Evolutionary conservation across 2,888 invertebrate species (phyloP).

Genomic region (Pediacus dermestoides): DNA sequence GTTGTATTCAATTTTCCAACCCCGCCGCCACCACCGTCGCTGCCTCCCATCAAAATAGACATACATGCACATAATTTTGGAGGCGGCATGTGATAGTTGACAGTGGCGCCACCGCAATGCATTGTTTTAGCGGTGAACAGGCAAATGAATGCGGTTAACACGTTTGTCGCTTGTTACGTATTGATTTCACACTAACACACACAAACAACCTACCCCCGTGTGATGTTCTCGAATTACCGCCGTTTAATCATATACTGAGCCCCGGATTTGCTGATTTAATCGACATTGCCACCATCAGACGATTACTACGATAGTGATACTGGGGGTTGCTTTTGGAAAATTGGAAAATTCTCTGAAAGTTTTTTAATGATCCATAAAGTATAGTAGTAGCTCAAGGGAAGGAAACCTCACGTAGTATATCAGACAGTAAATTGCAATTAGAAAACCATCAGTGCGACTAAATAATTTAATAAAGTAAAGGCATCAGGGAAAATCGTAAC

Average conservation of each 20-base stretch:
- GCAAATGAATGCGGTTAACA: constrained; percentile 53
- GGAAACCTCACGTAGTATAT: no score
- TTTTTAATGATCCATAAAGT: no score
- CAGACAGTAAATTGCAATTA: constrained; percentile 31
- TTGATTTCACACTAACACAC: constrained; percentile 51
- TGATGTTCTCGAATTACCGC: constrained; percentile 47
- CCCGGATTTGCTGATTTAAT: constrained; percentile 41
- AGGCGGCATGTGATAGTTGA: constrained; percentile 37
- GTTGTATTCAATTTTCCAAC: no score
- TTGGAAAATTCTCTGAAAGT: no score
- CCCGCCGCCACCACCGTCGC: no score
- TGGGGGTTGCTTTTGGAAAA: no score
- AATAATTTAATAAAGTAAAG: constrained; percentile 40
- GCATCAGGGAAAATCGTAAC: constrained; percentile 17
- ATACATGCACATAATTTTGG: no score
- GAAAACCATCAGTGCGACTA: constrained; percentile 32
- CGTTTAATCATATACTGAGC: constrained; percentile 47
- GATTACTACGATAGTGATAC: no score
- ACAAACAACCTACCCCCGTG: constrained; percentile 37
- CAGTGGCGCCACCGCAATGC: constrained; percentile 46
- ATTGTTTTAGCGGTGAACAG: constrained; percentile 51
- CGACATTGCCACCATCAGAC: not conserved
- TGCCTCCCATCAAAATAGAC: no score
- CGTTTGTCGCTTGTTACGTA: constrained; percentile 50
- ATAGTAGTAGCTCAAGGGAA: no score